Evolutionary conservation across 2,113 vertebrate species (phyloP), one percentile per base, ranked within the genome.

Genomic region (Bos taurus): DNA sequence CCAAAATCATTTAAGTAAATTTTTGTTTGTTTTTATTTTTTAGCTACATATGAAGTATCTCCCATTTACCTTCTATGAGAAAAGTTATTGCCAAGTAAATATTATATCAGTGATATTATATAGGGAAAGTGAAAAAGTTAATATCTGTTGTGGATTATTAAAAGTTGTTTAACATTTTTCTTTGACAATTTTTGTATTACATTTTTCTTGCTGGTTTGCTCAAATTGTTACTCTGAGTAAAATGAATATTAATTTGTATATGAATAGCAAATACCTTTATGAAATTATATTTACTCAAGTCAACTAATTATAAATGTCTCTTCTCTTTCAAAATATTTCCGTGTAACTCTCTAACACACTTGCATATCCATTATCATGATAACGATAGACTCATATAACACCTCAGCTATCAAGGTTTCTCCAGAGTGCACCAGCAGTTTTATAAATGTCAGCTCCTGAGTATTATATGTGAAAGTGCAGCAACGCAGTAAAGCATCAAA

Each of bases 381-480:
- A 92, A 87, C 78, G 92, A 94, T 81, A 85, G 81, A 94, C 30
- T 92, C 54, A 30, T 26, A n/a, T 48, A 95, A 71, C 54, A 94
- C 59, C 62, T 88, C 33, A 95, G 62, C 88, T 85, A 56, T 21
- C 7, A 40, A 74, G 59, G 57, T 71, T 77, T 95, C 90, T 84
- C 33, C 50, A 33, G 88, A 95, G 84, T 74, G 78, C 92, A 87
- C 64, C n/a, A 92, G 77, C 77, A 94, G 84, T 90, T 97, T 97
- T 92, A 95, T 93, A 95, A 97, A 98, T 98, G 98, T 98, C 97
- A 98, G 0, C 48, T 83, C 19, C 77, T 78, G 59, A 95, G 77
- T 80, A 92, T 77, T 94, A n/a, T 88, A 60, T 91, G 93, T 85
- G 77, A 91, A 97, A 94, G 85, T 88, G 57, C 96, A 85, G 83